Evolutionary conservation across 2,888 invertebrate species (phyloP).

Genomic region (Ichneumoninae sp.): DNA sequence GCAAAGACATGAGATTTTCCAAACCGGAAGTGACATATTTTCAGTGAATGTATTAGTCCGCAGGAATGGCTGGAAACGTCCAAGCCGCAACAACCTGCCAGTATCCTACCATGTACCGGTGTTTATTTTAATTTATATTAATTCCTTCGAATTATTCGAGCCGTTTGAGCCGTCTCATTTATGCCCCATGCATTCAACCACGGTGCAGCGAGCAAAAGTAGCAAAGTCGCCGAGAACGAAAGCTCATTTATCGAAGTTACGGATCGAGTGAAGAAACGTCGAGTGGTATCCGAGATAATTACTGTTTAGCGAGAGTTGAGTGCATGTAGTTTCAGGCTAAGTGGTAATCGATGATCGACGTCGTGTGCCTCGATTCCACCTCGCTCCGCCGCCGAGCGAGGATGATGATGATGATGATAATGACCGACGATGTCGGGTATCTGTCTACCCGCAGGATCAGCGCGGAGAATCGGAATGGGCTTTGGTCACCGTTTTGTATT

Average conservation of each 20-base stretch:
- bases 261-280: constrained; percentile 41
- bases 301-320: constrained; percentile 43
- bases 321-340: constrained; percentile 45
- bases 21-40: too few relatives aligned
- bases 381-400: background rate
- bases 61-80: too few relatives aligned
- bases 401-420: constrained; percentile 33
- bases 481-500: constrained; percentile 20
- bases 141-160: too few relatives aligned
- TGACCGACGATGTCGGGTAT: constrained; percentile 11
- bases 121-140: too few relatives aligned
- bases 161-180: background rate
- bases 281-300: constrained; percentile 43
- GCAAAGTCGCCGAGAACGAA: constrained; percentile 15
- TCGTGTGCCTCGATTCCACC: constrained; percentile 38
- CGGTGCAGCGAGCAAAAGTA: background rate
- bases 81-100: too few relatives aligned
- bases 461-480: constrained; percentile 10
- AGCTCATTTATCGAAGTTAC: constrained; percentile 45
- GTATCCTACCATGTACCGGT: too few relatives aligned
- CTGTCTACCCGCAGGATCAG: constrained; percentile 14
- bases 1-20: too few relatives aligned
- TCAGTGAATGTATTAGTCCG: too few relatives aligned
- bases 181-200: too few relatives aligned
- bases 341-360: constrained; percentile 57